These are phyloP conservation scores for Eledone cirrhosa DNA, from an alignment of 2,888 invertebrate species.

Conservation along the genomic window DNA sequence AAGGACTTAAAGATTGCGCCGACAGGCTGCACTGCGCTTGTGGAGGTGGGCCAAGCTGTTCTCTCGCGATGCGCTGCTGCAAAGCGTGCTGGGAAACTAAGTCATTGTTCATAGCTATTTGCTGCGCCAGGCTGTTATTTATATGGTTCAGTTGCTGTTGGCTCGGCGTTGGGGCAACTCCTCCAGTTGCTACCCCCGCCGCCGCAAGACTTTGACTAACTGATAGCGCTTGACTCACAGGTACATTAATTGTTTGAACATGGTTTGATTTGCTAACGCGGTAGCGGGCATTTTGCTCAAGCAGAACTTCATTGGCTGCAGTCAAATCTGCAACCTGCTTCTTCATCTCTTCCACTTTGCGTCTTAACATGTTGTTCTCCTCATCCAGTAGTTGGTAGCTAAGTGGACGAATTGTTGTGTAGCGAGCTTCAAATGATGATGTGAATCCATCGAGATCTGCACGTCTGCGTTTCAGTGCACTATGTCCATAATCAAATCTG, in stretches of 20 bases:
- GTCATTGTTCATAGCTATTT: conserved; percentile 61
- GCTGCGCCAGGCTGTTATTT: conserved; percentile 63
- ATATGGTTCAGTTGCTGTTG: conserved; percentile 42
- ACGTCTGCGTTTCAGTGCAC: conserved; percentile 49
- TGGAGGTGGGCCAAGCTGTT: conserved; percentile 36
- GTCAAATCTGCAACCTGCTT: conserved; percentile 77
- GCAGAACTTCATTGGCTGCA: conserved; percentile 80
- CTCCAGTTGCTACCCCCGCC: conserved; percentile 59
- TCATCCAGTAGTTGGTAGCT: conserved; percentile 70
- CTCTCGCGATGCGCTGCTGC: conserved; percentile 58
- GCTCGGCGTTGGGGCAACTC: conserved; percentile 39
- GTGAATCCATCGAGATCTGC: conserved; percentile 48
- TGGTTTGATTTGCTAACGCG: conserved; percentile 66
- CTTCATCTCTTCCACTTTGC: conserved; percentile 77
- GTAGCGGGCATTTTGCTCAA: conserved; percentile 80
- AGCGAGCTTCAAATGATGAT: conserved; percentile 43
- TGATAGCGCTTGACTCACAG: conserved; percentile 39
- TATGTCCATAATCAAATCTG: conserved; percentile 48
- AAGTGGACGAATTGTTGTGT: conserved; percentile 44
- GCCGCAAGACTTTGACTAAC: conserved; percentile 66
- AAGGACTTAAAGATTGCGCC: conserved; percentile 40
- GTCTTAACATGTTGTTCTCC: conserved; percentile 75
- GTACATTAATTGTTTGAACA: conserved; percentile 48
- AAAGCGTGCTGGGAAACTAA: conserved; percentile 59
- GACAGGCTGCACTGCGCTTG: conserved; percentile 42